These are phyloP conservation scores for Catocala sponsa DNA, from an alignment of 2,888 invertebrate genomes.

Conservation along the genomic window DNA sequence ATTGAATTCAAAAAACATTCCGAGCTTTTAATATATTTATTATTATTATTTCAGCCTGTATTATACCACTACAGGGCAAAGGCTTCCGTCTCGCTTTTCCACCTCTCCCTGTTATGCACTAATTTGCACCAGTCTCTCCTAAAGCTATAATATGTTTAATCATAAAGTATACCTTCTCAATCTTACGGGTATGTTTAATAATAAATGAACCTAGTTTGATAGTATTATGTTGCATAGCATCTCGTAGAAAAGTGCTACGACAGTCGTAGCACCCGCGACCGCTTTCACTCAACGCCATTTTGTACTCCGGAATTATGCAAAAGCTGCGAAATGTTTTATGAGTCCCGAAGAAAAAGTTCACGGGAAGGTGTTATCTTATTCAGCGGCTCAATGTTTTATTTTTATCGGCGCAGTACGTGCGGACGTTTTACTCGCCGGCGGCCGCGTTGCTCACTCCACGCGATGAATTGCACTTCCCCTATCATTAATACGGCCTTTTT, in stretches of 20 bases:
- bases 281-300: conserved; percentile 40
- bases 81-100: no score
- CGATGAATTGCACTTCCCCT: conserved; percentile 46
- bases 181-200: no score
- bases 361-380: conserved; percentile 54
- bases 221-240: not conserved
- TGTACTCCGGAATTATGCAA: conserved; percentile 60
- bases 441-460: not conserved
- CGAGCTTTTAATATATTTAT: no score
- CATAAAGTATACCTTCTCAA: no score
- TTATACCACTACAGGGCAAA: no score
- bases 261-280: conserved; percentile 27
- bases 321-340: conserved; percentile 67
- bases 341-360: conserved; percentile 62
- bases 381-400: conserved; percentile 54
- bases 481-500: conserved; percentile 39
- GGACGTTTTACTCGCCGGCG: conserved; percentile 37
- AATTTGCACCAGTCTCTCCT: no score
- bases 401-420: conserved; percentile 40
- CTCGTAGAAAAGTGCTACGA: conserved; percentile 16
- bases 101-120: no score
- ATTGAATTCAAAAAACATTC: no score
- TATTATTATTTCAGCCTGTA: no score
- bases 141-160: no score
- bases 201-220: no score